These are phyloP conservation scores for Drosophila planitibia DNA, from an alignment of 2,888 invertebrate genomes.

Conservation along the genomic window DNA sequence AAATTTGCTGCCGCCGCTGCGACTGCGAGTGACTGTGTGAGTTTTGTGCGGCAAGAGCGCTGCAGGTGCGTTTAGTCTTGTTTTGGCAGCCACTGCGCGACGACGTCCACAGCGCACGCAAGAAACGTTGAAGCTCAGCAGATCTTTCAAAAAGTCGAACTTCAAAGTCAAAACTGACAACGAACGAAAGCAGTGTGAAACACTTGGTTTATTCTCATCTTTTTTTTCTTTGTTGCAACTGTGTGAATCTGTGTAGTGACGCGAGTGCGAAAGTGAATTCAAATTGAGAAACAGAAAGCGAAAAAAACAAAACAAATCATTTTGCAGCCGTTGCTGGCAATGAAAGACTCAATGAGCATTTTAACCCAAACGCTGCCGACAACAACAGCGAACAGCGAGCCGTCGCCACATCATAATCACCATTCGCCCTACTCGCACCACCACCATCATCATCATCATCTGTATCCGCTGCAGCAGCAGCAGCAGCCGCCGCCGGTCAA, in stretches of 20 bases:
- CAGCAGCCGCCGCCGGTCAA: constrained; percentile 57
- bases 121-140: background rate
- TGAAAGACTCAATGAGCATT: constrained; percentile 85
- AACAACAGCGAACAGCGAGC: constrained; percentile 57
- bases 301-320: background rate
- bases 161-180: constrained; percentile 21
- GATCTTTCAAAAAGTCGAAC: constrained; percentile 21
- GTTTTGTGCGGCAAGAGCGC: constrained; percentile 61
- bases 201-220: background rate
- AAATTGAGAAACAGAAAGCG: constrained; percentile 14
- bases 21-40: constrained; percentile 37
- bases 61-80: constrained; percentile 85
- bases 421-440: constrained; percentile 35
- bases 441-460: constrained; percentile 47
- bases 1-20: constrained; percentile 34
- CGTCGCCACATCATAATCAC: constrained; percentile 52
- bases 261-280: constrained; percentile 9
- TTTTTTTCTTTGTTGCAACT: constrained; percentile 27
- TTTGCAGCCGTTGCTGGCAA: constrained; percentile 54
- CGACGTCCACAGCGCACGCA: constrained; percentile 62
- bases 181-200: background rate
- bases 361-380: constrained; percentile 77
- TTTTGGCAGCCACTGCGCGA: constrained; percentile 82
- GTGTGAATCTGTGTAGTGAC: constrained; percentile 6
- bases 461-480: constrained; percentile 46